Conservation (phyloP, 2,113 vertebrate species). For the Halichoerus grypus region DNA sequence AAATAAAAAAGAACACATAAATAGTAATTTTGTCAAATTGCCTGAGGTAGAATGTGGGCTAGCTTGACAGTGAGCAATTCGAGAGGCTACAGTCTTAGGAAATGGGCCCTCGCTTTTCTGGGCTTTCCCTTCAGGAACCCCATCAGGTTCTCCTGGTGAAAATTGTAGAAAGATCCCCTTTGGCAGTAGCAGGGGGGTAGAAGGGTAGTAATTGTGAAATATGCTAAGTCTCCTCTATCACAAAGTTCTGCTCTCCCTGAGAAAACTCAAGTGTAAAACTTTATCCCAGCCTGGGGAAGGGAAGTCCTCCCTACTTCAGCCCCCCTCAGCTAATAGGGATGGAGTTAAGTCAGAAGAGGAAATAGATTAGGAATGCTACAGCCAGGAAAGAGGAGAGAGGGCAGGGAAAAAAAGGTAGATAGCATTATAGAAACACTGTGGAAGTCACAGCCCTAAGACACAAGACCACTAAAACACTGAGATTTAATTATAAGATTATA, state of each 20-base stretch:
- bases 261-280: not conserved
- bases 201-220: not conserved
- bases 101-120: not conserved
- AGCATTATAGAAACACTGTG: not conserved
- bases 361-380: not conserved
- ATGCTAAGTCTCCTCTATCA: not conserved
- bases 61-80: not conserved
- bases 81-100: not conserved
- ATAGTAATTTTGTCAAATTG: not conserved
- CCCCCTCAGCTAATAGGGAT: not conserved
- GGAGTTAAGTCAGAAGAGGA: not conserved
- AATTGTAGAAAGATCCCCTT: not conserved
- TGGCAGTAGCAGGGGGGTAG: not conserved
- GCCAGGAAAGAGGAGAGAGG: not conserved
- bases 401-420: accelerated
- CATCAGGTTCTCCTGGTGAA: not conserved
- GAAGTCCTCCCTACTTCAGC: not conserved
- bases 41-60: not conserved
- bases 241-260: not conserved
- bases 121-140: not conserved
- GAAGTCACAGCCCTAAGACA: not conserved
- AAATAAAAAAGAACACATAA: not conserved
- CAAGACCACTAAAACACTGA: not conserved
- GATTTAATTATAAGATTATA: not conserved
- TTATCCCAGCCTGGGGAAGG: not conserved